Percentiles rank a stretch among this genome's conserved stretches.
Evolutionary conservation across 2,888 invertebrate species (phyloP).

Genomic region (Nemoura dubitans): DNA sequence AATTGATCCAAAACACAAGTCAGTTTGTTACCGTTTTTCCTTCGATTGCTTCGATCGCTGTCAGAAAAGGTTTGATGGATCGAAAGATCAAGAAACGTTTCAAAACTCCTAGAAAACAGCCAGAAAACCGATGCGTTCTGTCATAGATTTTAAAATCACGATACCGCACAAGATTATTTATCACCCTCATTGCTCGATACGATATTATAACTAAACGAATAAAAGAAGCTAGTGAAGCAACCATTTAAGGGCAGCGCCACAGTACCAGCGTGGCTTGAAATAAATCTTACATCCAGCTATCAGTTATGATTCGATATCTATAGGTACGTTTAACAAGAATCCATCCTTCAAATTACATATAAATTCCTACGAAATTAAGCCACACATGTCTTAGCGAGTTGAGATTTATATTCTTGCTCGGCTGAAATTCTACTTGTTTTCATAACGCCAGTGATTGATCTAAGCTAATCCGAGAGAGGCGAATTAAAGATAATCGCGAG

Average conservation of each 20-base stretch:
- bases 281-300: neutral
- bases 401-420: neutral
- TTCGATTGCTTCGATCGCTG: neutral
- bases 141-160: neutral
- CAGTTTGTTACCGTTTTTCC: neutral
- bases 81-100: neutral
- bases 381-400: neutral
- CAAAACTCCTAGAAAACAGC: neutral
- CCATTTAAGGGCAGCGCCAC: neutral
- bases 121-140: neutral
- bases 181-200: neutral
- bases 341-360: conserved; percentile 16
- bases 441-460: conserved; percentile 13
- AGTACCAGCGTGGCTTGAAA: neutral
- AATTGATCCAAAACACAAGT: neutral
- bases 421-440: conserved; percentile 1
- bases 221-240: neutral
- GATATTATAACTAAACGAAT: neutral
- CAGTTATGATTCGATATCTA: conserved; percentile 3
- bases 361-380: conserved; percentile 23
- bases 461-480: neutral
- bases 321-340: neutral
- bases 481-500: neutral
- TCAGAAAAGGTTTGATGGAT: neutral
- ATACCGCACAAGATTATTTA: neutral